Conservation (phyloP, 2,888 invertebrate genomes). For the Eilema griseolum region DNA sequence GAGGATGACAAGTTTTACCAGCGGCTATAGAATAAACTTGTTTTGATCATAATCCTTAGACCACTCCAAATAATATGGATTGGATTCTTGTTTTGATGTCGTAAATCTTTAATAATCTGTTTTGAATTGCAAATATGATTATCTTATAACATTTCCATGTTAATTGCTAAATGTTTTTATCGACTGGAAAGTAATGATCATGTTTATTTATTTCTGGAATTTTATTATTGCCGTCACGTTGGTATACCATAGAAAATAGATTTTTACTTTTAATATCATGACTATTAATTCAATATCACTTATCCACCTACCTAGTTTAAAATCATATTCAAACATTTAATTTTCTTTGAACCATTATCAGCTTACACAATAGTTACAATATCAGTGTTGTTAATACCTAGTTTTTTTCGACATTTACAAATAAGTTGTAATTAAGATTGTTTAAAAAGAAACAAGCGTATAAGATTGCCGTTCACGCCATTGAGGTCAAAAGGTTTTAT, state of each 20-base stretch:
- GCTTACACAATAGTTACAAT: not conserved
- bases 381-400: not conserved
- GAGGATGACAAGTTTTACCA: not conserved
- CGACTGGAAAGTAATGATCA: slow-evolving; percentile 12
- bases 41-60: slow-evolving; percentile 31
- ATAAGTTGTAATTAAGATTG: not conserved
- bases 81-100: slow-evolving; percentile 27
- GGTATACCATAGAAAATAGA: not conserved
- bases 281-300: not conserved
- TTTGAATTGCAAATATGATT: slow-evolving; percentile 8
- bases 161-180: slow-evolving; percentile 27
- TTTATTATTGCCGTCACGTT: not conserved
- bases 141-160: slow-evolving; percentile 27
- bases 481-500: slow-evolving; percentile 7
- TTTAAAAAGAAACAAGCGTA: not conserved
- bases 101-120: slow-evolving; percentile 28
- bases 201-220: slow-evolving; percentile 9
- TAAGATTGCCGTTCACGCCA: not conserved
- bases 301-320: not conserved
- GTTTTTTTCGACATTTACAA: not conserved
- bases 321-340: not conserved
- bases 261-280: not conserved
- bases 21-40: slow-evolving; percentile 38
- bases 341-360: not conserved
- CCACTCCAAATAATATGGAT: slow-evolving; percentile 31